Base-by-base conservation (phyloP, 2,797 vertebrate genomes). In the Agapornis canus region DNA sequence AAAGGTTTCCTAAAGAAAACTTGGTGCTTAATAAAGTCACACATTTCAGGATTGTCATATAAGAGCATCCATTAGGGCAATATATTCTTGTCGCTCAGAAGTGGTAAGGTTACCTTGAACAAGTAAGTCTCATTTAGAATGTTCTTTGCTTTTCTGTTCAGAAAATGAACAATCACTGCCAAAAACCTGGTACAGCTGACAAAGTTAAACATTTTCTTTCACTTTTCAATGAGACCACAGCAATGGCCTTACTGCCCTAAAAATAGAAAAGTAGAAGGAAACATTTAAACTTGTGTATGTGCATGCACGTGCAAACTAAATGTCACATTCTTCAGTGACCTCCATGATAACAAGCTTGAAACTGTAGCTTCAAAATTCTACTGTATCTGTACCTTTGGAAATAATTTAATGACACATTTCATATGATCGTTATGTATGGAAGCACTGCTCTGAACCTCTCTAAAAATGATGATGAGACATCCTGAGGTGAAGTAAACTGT, bases 1-100 rank as follows among this genome's bases (percentile, higher is more conserved):
- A 97, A 95, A 96, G 92, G 72, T 83, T 95, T 95, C 89, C 60
- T 87, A 82, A 94, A 94, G 92, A 95, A 90, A 79, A 3, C 71
- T 85, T 80, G 82, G 94, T 77, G 75, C 82, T 91, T 40, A 54
- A 86, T 42, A 96, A 90, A 19, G 48, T 40, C 89, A 88, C 85
- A 60, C 94, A 37, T 66, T 64, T 93, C 71, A 81, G 82, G 75
- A 91, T 37, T 90, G 79, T 81, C 92, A 93, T 90, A 94, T 59
- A 83, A 43, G 57, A 90, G 32, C 49, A 56, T 66, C 65, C 72
- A 76, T 76, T 47, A 76, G 61, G 84, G 94, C 49, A 76, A 16
- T 49, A 57, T 35, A 83, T 32, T 60, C 47, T 35, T 66, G 56
- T 73, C 21, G 2, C 63, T 72, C n/a, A 66, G 43, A 93, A 80